These are phyloP conservation scores for Abrostola tripartita DNA, from an alignment of 2,888 invertebrate genomes.

Conservation along the genomic window DNA sequence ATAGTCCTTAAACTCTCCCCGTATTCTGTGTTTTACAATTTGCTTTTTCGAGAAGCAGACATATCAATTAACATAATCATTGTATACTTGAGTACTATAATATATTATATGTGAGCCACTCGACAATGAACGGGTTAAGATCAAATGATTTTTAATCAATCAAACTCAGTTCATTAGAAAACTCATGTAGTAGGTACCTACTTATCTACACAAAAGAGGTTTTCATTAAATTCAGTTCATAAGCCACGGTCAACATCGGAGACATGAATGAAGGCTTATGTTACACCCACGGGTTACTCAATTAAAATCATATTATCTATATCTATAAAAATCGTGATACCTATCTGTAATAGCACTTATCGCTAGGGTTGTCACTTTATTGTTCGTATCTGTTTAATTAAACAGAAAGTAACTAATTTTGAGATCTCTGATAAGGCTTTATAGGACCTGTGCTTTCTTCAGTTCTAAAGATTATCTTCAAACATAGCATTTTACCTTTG, in stretches of 20 bases:
- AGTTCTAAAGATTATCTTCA: too few relatives aligned
- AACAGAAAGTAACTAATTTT: background rate
- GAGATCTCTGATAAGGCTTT: background rate
- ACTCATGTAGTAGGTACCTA: too few relatives aligned
- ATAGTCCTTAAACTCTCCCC: too few relatives aligned
- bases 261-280: slow-evolving; percentile 17
- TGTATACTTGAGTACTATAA: background rate
- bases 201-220: background rate
- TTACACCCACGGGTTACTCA: slow-evolving; percentile 32
- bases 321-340: slow-evolving; percentile 40
- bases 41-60: too few relatives aligned
- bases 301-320: slow-evolving; percentile 51
- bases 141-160: slow-evolving; percentile 10
- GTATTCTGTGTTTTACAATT: too few relatives aligned
- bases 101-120: background rate
- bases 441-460: background rate
- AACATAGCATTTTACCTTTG: too few relatives aligned
- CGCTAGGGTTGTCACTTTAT: slow-evolving; percentile 25
- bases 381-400: background rate
- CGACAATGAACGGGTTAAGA: too few relatives aligned
- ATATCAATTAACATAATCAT: too few relatives aligned
- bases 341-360: slow-evolving; percentile 19
- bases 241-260: slow-evolving; percentile 12
- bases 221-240: slow-evolving; percentile 20
- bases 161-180: slow-evolving; percentile 4